Percentiles rank a stretch among this genome's conserved stretches.
These are phyloP conservation scores for Zaprionus camerounensis DNA, from an alignment of 1,140 invertebrate genomes.

Conservation along the genomic window DNA sequence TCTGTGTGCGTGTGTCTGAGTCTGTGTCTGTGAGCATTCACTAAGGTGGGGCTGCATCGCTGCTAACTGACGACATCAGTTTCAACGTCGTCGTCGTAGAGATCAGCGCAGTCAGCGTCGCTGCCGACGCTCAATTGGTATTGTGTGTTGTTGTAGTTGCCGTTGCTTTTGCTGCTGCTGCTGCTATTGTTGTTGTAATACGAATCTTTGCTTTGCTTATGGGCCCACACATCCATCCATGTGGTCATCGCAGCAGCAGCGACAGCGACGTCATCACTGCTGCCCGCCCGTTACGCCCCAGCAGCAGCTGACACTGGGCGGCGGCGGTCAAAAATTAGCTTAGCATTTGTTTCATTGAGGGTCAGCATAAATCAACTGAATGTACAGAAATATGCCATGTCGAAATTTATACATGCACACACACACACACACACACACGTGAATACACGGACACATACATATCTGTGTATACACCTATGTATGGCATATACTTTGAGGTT, in stretches of 20 bases:
- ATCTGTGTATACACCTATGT: background rate
- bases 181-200: slow-evolving; percentile 23
- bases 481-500: slow-evolving; percentile 24
- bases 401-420: slow-evolving; percentile 3
- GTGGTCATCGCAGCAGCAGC: slow-evolving; percentile 49
- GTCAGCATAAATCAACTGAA: slow-evolving; percentile 38
- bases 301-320: slow-evolving; percentile 46
- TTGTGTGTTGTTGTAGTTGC: slow-evolving; percentile 24
- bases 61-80: slow-evolving; percentile 32
- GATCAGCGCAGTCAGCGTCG: slow-evolving; percentile 44
- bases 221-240: slow-evolving; percentile 52
- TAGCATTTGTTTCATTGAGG: slow-evolving; percentile 36
- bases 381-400: slow-evolving; percentile 38
- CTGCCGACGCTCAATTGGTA: slow-evolving; percentile 34
- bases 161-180: background rate
- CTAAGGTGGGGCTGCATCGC: slow-evolving; percentile 65
- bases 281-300: slow-evolving; percentile 69
- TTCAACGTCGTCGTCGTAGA: slow-evolving; percentile 30
- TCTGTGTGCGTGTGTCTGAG: slow-evolving; percentile 11
- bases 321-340: slow-evolving; percentile 55
- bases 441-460: background rate
- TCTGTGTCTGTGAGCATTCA: slow-evolving; percentile 31
- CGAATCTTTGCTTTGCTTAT: slow-evolving; percentile 1
- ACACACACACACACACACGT: background rate
- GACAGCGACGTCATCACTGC: slow-evolving; percentile 66